Conservation (phyloP, 2,113 vertebrate genomes). For the Piaya cayana region DNA sequence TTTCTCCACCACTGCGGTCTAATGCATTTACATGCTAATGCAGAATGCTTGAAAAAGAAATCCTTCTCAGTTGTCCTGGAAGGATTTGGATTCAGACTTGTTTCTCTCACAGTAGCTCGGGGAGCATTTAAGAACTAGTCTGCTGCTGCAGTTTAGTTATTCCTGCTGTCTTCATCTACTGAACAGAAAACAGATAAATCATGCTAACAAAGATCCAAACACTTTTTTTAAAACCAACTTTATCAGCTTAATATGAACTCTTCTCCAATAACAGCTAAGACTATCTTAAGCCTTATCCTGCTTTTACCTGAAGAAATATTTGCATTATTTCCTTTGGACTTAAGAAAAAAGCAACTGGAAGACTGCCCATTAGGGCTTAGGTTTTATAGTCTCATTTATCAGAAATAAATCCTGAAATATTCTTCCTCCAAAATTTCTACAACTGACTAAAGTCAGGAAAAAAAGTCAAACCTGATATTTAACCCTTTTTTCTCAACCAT, state of each 20-base stretch:
- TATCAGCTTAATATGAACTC: not conserved
- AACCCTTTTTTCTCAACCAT: not conserved
- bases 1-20: not conserved
- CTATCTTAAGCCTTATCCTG: constrained; percentile 24
- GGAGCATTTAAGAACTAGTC: not conserved
- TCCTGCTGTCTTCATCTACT: not conserved
- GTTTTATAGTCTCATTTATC: constrained; percentile 8
- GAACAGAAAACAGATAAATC: constrained; percentile 11
- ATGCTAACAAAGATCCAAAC: not conserved
- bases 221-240: not conserved
- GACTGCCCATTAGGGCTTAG: not conserved
- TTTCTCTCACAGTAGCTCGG: not conserved
- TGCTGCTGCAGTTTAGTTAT: not conserved
- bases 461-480: not conserved
- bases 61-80: not conserved
- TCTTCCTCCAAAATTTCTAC: not conserved
- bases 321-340: not conserved
- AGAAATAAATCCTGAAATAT: constrained; percentile 28
- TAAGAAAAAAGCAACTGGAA: constrained; percentile 25
- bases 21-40: not conserved
- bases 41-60: not conserved
- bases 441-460: not conserved
- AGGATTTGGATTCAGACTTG: not conserved
- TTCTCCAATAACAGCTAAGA: not conserved
- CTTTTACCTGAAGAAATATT: constrained; percentile 23